phyloP scores from a whole-genome alignment of 1,140 invertebrate genomes.

The Semibalanus balanoides region DNA sequence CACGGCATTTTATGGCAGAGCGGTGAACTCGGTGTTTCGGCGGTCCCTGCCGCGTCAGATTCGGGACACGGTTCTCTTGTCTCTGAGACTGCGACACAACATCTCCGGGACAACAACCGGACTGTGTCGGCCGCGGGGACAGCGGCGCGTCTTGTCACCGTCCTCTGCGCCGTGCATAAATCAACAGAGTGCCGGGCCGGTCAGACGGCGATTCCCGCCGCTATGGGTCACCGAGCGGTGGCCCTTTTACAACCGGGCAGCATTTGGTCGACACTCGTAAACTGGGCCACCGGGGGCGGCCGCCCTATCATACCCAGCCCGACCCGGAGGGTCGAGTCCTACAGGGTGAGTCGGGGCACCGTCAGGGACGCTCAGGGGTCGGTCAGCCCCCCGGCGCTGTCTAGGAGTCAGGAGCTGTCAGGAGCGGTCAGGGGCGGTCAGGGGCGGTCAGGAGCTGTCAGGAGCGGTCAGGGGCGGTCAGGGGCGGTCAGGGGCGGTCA shows the following conservation, averaged over 20 bases:
- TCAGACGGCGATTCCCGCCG: neutral
- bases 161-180: neutral
- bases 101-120: no score
- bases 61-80: neutral
- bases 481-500: no score
- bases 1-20: neutral
- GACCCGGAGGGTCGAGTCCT: no score
- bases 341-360: no score
- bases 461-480: no score
- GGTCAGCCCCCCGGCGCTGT: no score
- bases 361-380: no score
- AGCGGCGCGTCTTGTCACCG: neutral
- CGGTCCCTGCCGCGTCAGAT: neutral
- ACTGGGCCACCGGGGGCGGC: neutral
- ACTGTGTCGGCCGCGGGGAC: no score
- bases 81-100: neutral
- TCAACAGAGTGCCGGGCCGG: neutral
- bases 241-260: neutral
- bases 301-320: no score
- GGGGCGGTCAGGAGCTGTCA: no score
- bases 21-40: neutral
- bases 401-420: no score
- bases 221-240: neutral
- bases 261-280: neutral
- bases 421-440: no score